Evolutionary conservation across 2,797 vertebrate species (phyloP).

Genomic region (Pampus argenteus): DNA sequence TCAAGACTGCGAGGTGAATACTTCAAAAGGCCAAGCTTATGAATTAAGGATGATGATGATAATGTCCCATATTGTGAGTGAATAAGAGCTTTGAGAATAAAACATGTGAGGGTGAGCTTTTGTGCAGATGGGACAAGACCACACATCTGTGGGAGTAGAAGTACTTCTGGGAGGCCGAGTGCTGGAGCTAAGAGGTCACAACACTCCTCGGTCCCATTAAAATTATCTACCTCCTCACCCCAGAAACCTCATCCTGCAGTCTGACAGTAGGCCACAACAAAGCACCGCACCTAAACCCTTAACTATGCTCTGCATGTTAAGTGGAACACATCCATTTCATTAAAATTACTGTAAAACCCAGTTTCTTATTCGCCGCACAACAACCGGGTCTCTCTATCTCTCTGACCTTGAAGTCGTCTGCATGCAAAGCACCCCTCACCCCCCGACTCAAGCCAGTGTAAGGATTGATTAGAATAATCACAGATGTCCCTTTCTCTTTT

Average conservation of each 20-base stretch:
- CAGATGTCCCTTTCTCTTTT: constrained; percentile 54
- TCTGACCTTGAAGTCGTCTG: constrained; percentile 68
- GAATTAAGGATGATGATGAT: neutral
- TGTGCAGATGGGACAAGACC: constrained; percentile 45
- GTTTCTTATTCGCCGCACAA: constrained; percentile 64
- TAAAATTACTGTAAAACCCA: constrained; percentile 60
- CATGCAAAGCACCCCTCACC: constrained; percentile 58
- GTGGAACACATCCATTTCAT: constrained; percentile 63
- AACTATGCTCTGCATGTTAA: constrained; percentile 68
- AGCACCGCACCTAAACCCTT: constrained; percentile 44
- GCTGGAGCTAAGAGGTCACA: constrained; percentile 56
- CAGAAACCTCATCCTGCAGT: constrained; percentile 41
- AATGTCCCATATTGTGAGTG: neutral
- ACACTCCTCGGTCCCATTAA: constrained; percentile 61
- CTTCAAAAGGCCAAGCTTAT: neutral
- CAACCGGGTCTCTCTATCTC: constrained; percentile 57
- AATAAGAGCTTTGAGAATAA: neutral
- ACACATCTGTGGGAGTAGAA: constrained; percentile 43
- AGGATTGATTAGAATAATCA: constrained; percentile 59
- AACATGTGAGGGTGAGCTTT: neutral
- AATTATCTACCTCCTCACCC: constrained; percentile 63
- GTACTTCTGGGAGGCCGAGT: constrained; percentile 54
- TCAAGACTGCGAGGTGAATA: neutral
- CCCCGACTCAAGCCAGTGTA: constrained; percentile 18
- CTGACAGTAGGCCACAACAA: constrained; percentile 57